Conservation (phyloP, 2,113 vertebrate genomes). For the Macrotus californicus region DNA sequence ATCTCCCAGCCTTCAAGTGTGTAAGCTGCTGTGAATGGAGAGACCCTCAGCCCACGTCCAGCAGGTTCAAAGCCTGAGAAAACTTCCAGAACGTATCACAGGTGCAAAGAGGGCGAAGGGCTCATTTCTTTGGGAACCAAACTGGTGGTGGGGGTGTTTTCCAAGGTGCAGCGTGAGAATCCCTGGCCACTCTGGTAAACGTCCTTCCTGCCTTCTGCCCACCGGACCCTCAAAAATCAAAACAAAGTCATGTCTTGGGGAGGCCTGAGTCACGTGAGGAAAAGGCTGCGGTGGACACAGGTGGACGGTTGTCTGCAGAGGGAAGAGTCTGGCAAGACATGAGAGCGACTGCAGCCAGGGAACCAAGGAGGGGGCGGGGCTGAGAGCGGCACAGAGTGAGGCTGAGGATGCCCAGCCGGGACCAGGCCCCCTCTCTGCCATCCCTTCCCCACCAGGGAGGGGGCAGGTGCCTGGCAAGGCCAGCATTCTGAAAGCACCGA, state of each 20-base stretch:
- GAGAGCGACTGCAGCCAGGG: not conserved
- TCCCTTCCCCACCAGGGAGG: not conserved
- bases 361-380: not conserved
- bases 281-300: not conserved
- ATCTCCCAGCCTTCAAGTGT: not conserved
- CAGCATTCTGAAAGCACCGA: not conserved
- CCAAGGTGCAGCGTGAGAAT: not conserved
- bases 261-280: not conserved
- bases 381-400: fast-evolving
- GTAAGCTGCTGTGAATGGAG: not conserved
- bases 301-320: not conserved
- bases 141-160: not conserved
- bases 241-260: not conserved
- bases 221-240: not conserved
- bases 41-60: too few species aligned
- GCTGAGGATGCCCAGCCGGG: not conserved
- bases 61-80: conserved; percentile 27
- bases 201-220: not conserved
- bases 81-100: not conserved
- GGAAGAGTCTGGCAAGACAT: not conserved
- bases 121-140: conserved; percentile 37
- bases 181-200: not conserved
- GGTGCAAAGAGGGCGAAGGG: not conserved
- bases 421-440: not conserved
- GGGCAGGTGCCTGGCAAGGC: not conserved